These are phyloP conservation scores for Hestina assimilis DNA, from an alignment of 1,140 invertebrate genomes.

Conservation along the genomic window DNA sequence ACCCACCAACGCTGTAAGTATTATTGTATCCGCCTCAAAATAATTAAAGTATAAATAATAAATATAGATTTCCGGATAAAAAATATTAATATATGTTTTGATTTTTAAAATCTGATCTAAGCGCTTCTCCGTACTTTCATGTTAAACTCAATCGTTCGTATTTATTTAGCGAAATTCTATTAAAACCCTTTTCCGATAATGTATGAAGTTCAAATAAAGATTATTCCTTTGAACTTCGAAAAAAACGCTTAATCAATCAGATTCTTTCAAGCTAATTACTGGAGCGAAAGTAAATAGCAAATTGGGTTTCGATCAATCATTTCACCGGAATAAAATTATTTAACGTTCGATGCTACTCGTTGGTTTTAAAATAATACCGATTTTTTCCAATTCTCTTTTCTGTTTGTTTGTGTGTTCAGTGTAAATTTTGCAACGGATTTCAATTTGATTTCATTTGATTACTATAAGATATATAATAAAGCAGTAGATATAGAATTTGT, in stretches of 20 bases:
- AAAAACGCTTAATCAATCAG: conserved; percentile 37
- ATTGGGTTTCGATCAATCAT: conserved; percentile 50
- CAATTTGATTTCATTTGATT: too few species aligned
- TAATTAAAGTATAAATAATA: too few species aligned
- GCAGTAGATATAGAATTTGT: too few species aligned
- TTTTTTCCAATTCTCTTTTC: too few species aligned
- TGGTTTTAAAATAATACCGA: neutral
- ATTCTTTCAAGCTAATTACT: conserved; percentile 46
- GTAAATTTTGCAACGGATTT: neutral
- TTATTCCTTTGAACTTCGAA: conserved; percentile 7
- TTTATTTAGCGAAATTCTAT: neutral
- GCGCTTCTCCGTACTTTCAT: neutral
- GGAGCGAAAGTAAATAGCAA: conserved; percentile 35
- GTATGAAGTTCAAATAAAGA: neutral
- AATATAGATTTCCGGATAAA: too few species aligned
- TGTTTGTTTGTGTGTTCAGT: too few species aligned
- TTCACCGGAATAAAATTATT: conserved; percentile 41
- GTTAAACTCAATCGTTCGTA: neutral
- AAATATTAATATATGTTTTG: too few species aligned
- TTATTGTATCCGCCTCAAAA: neutral
- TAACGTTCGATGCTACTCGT: conserved; percentile 5
- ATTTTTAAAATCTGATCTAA: too few species aligned
- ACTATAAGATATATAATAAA: too few species aligned
- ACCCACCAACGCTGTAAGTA: neutral
- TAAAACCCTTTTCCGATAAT: conserved; percentile 3